Base-by-base conservation (phyloP, 1,140 invertebrate genomes). In the Eueides isabella region DNA sequence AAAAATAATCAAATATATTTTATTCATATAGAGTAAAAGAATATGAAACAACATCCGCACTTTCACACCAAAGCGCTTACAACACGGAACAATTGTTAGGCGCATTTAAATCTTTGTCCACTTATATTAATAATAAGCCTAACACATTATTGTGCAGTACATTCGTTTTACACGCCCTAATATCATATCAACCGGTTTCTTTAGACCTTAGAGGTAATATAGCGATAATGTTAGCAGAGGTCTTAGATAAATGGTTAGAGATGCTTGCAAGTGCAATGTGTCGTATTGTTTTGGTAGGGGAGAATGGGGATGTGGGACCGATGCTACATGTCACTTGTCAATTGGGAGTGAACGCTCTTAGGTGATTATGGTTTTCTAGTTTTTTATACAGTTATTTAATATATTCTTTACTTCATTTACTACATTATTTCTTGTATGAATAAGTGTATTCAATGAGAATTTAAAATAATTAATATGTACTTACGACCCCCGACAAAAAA, bases 21-120 rank as follows among this genome's bases (percentile, higher is more conserved):
- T 55, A 23, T 55, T 19, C 6, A 55, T 11, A 23, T 80, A 92
- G 90, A 9, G 81, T 92, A 16, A 83, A 74, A 33, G 48, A 64
- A 1, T 68, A 84, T 67, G 76, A 85, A 72, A 85, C 86, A 19
- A 82, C 78, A 14, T 76, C 91, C 62, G 77, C 89, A 0, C 72
- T 92, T 5, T 91, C 88, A 3, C 78, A 85, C 30, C 88, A 92
- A 85, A 92, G 90, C 74, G 83, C 89, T 72, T 92, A 91, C 78
- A 88, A 84, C 79, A 79, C 81, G 67, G 86, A 90, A 30, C 91
- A 92, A 66, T 76, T 92, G 0, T 69, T 92, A 30, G 87, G 87
- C 30, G 84, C 84, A 66, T 62, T 92, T 14, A 85, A 79, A 35
- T 62, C 72, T 29, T 31, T 91, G 44, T 74, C 77, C 0, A 69